Percentiles rank a stretch among this genome's conserved stretches.
Evolutionary conservation across 2,113 vertebrate species (phyloP).

Genomic region (Lepus europaeus): DNA sequence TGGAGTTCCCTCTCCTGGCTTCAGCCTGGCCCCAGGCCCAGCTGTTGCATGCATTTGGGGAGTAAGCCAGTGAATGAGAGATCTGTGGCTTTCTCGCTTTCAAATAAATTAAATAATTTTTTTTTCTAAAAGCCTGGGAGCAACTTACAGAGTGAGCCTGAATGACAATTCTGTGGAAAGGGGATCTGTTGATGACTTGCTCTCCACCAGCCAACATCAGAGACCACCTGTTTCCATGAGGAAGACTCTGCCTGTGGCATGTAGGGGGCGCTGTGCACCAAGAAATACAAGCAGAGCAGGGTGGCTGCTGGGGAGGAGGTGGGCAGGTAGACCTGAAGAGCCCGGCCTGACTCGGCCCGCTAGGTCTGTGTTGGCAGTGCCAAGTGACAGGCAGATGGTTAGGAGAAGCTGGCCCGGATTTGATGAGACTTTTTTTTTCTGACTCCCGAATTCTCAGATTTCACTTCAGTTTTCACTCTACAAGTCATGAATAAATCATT

Average conservation of each 20-base stretch:
- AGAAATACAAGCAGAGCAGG: background rate
- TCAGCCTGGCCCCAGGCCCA: too few relatives aligned
- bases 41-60: too few relatives aligned
- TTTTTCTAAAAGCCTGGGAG: background rate
- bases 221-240: fast-evolving
- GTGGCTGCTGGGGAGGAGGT: background rate
- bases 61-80: too few relatives aligned
- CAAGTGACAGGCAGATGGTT: background rate
- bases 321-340: background rate
- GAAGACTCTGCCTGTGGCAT: background rate
- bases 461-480: background rate
- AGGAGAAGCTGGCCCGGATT: background rate
- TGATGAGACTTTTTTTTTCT: background rate
- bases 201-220: background rate
- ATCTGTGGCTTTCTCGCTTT: too few relatives aligned
- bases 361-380: too few relatives aligned
- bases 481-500: background rate
- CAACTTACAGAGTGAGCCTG: background rate
- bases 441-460: background rate
- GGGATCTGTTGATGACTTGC: background rate
- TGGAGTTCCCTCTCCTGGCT: too few relatives aligned
- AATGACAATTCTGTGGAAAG: background rate
- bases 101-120: too few relatives aligned
- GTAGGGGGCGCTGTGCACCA: conserved; percentile 24
- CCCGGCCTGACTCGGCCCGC: background rate